These are phyloP conservation scores for Onthophagus sagittarius DNA, from an alignment of 2,888 invertebrate species.

Conservation along the genomic window DNA sequence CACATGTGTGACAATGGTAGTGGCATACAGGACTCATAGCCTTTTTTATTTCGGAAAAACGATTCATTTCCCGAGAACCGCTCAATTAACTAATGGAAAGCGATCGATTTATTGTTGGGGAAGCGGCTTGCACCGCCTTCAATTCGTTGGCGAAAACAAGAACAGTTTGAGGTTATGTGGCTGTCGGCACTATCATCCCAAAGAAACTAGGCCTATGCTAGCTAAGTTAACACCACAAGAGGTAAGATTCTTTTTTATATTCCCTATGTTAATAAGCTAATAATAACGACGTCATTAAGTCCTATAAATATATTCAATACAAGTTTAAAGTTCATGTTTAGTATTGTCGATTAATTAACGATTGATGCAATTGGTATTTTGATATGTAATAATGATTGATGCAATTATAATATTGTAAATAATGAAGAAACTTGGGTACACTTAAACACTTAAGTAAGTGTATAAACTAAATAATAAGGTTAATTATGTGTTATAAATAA, in stretches of 20 bases:
- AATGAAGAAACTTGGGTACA: too few relatives aligned
- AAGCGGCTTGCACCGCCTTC: background rate
- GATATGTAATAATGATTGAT: too few relatives aligned
- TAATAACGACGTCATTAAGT: background rate
- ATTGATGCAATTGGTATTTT: too few relatives aligned
- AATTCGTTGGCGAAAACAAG: slow-evolving; percentile 1
- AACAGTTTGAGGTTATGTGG: slow-evolving; percentile 34
- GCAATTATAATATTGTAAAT: too few relatives aligned
- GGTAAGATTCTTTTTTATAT: slow-evolving; percentile 34
- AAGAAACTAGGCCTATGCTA: slow-evolving; percentile 37
- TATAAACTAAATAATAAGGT: too few relatives aligned
- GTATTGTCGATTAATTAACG: too few relatives aligned
- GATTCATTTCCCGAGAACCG: slow-evolving; percentile 30
- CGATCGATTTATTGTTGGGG: background rate
- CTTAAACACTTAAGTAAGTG: too few relatives aligned
- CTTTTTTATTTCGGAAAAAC: slow-evolving; percentile 36
- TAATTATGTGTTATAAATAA: too few relatives aligned
- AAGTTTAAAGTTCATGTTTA: too few relatives aligned
- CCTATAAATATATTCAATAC: too few relatives aligned
- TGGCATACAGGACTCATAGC: slow-evolving; percentile 36
- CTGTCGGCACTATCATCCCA: slow-evolving; percentile 29
- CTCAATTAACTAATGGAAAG: slow-evolving; percentile 27
- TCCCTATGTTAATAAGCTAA: background rate
- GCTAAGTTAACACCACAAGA: slow-evolving; percentile 45
- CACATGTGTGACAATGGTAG: slow-evolving; percentile 36